Base-by-base conservation (phyloP, 2,113 vertebrate genomes). In the Brachypteracias leptosomus region DNA sequence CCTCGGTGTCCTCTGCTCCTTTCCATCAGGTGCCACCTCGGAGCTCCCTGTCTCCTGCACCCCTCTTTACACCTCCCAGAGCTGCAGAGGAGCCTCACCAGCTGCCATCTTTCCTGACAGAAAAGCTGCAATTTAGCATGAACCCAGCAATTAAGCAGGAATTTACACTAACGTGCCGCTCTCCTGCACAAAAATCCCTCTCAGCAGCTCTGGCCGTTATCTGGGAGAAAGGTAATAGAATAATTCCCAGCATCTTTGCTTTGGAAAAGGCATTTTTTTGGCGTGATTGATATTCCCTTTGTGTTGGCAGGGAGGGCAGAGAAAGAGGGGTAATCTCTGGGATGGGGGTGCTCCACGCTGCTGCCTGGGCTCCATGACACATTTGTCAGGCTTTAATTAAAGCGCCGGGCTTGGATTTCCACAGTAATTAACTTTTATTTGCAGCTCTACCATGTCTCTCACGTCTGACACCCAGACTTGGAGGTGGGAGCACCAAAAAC, bases 361-460 rank as follows among this genome's bases (percentile, higher is more conserved):
- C 85, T 90, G 89, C 89, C 91, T 94, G 86, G 71, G 91, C 71
- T 94, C 75, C 65, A 33, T 88, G 71, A 85, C 95, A 92, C 84
- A 79, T 93, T 95, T 93, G 91, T 98, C 94, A 97, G 85, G 85
- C 93, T 95, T 95, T 97, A 96, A 97, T 98, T 97, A 97, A 92
- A 79, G 86, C 25, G 9, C 80, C 46, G 71, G 89, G 91, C 84
- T 90, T 95, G 92, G 80, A 93, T 95, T 97, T 96, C 83, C 84
- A 90, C 90, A 86, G 93, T 96, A 97, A 97, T 97, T 97, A 96
- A 94, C 90, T 96, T 96, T 96, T 92, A 86, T 97, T 96, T 95
- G 70, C 67, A 40, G 94, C 94, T 94, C 57, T 17, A 72, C 92
- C 31, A 6, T 94, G 90, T 88, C 85, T 91, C 78, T 97, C 85